phyloP scores from a whole-genome alignment of 2,888 invertebrate species.

The Agapostemon virescens region DNA sequence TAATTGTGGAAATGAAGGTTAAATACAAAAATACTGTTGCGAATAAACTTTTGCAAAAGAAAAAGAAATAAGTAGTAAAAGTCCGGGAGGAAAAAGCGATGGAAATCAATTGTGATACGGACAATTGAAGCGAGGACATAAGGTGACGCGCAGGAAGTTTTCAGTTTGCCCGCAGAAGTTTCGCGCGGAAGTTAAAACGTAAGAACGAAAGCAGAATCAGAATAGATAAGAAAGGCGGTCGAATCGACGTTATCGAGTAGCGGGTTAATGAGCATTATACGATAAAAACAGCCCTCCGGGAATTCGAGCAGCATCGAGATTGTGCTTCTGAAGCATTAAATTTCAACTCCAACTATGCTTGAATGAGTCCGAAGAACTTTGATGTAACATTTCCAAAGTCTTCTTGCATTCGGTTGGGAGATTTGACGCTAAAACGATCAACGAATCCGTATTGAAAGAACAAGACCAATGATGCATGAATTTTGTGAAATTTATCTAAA shows the following conservation, averaged over 20 bases:
- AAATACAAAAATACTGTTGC: too few relatives aligned
- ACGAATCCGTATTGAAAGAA: background rate
- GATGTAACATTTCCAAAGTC: background rate
- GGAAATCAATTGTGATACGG: conserved; percentile 46
- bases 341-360: conserved; percentile 14
- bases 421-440: background rate
- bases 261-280: conserved; percentile 61
- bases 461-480: background rate
- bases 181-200: conserved; percentile 62
- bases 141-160: conserved; percentile 54
- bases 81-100: conserved; percentile 2
- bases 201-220: conserved; percentile 49
- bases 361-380: conserved; percentile 9
- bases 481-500: background rate
- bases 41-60: background rate
- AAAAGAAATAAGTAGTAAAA: conserved; percentile 17
- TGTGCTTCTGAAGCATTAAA: conserved; percentile 30
- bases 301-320: conserved; percentile 30
- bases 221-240: conserved; percentile 43
- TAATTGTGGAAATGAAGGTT: background rate
- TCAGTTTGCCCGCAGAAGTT: conserved; percentile 58
- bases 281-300: conserved; percentile 59
- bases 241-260: conserved; percentile 65
- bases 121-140: conserved; percentile 58
- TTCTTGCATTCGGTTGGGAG: background rate